Base-by-base conservation (phyloP, 2,888 invertebrate genomes). In the Nysson spinosus region DNA sequence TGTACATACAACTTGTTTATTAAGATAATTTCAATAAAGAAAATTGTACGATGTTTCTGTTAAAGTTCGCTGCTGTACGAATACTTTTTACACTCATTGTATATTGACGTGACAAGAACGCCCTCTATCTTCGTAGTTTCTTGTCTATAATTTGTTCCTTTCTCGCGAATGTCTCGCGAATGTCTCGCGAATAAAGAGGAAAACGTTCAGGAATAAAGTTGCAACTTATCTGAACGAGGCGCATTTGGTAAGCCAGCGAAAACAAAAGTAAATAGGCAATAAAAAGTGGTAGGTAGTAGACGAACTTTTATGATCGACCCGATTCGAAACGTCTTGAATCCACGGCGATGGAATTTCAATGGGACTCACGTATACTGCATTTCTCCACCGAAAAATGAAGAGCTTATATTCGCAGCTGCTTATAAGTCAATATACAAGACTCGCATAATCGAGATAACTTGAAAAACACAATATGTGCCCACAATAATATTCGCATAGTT, bases 381-480 rank as follows among this genome's bases (percentile, higher is more conserved):
- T 17, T 37, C 26, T 11, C 5, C 39, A 2, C 1, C 19, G 12
- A 30, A 50, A 58, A 40, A 39, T 19, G 43, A 43, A 35, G 11
- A 52, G 22, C 28, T 39, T 28, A 14, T 7, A 56, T 39, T n/a
- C 43, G 32, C 19, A 24, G 7, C 12, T 39, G 35, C 20, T 22
- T 28, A 22, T 28, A 42, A 34, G 9, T 17, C 28, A 49, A 56
- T 43, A 24, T 42, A 47, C 35, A 40, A 32, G 47, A 35, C 20
- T 47, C 47, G 47, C 35, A 42, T 43, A 61, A 57, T 61, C 61
- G 49, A 49, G 47, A 42, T 28, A 28, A 22, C 6, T 6, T 12
- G 22, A 55, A 39, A 12, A 12, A 14, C 19, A 16, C 22, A 11
- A 49, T 35, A 34, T 24, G 46, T 46, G 30, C 19, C 14, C 30